Conservation (phyloP, 2,888 invertebrate genomes). For the Pharmacophagus antenor region DNA sequence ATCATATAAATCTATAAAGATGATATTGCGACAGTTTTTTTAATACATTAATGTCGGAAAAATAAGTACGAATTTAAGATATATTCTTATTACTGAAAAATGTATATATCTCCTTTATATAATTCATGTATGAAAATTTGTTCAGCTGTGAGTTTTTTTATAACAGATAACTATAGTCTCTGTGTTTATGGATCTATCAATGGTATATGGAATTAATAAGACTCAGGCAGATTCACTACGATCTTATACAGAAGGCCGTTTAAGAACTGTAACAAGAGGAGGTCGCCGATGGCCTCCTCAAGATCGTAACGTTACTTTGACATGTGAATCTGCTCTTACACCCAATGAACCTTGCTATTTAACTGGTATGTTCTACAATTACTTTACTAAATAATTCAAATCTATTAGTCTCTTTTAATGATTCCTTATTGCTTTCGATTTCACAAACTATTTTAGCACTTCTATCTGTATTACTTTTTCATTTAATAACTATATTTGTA, state of each 20-base stretch:
- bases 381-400: not conserved
- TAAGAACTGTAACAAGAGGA: slow-evolving; percentile 82
- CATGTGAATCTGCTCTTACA: slow-evolving; percentile 83
- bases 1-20: too few species aligned
- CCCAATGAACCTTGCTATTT: slow-evolving; percentile 87
- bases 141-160: not conserved
- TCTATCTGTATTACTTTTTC: too few species aligned
- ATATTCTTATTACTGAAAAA: not conserved
- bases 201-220: slow-evolving; percentile 89
- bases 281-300: slow-evolving; percentile 88
- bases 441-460: too few species aligned
- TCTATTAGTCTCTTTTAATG: too few species aligned
- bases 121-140: not conserved
- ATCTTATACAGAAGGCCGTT: slow-evolving; percentile 84
- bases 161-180: slow-evolving; percentile 84
- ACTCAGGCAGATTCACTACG: slow-evolving; percentile 84
- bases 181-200: slow-evolving; percentile 87
- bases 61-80: not conserved
- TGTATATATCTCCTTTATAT: not conserved
- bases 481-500: too few species aligned
- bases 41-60: too few species aligned
- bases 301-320: slow-evolving; percentile 83
- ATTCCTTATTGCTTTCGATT: too few species aligned
- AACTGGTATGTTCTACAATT: slow-evolving; percentile 77
- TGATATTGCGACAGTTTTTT: too few species aligned